Conservation (phyloP, 2,888 invertebrate genomes). For the Cacoxenus indagator region DNA sequence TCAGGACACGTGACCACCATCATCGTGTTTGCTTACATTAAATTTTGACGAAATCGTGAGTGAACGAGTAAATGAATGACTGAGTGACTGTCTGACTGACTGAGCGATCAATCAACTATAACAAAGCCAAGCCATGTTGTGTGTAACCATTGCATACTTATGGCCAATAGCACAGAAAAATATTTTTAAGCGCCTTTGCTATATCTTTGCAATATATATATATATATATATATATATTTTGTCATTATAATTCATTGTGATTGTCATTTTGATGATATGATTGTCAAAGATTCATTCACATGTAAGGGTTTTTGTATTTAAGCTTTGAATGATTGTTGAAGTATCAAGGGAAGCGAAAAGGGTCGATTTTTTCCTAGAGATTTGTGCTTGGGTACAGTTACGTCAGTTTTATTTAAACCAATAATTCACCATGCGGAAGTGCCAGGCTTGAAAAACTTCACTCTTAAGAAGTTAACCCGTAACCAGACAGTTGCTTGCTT, state of each 20-base stretch:
- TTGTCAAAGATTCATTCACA: neutral
- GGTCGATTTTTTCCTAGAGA: too few relatives aligned
- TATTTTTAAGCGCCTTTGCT: too few relatives aligned
- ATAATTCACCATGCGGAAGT: too few relatives aligned
- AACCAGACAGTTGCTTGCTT: too few relatives aligned
- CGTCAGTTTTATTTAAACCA: too few relatives aligned
- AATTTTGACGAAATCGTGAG: conserved; percentile 53
- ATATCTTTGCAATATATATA: too few relatives aligned
- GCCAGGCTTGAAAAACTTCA: too few relatives aligned
- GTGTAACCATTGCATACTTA: conserved; percentile 23
- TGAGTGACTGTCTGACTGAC: conserved; percentile 39
- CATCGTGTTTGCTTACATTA: conserved; percentile 69
- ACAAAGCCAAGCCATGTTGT: conserved; percentile 36
- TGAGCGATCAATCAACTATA: conserved; percentile 66
- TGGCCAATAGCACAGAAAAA: conserved; percentile 28
- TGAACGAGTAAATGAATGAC: neutral
- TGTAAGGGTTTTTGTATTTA: neutral
- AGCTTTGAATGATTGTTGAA: too few relatives aligned
- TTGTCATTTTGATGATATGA: neutral
- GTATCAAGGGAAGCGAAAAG: too few relatives aligned
- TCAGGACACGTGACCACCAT: conserved; percentile 70
- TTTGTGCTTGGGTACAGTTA: too few relatives aligned
- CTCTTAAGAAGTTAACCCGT: too few relatives aligned
- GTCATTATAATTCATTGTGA: neutral
- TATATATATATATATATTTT: too few relatives aligned